Evolutionary conservation across 2,797 vertebrate genomes (phyloP).

Genomic region (Allobates femoralis): DNA sequence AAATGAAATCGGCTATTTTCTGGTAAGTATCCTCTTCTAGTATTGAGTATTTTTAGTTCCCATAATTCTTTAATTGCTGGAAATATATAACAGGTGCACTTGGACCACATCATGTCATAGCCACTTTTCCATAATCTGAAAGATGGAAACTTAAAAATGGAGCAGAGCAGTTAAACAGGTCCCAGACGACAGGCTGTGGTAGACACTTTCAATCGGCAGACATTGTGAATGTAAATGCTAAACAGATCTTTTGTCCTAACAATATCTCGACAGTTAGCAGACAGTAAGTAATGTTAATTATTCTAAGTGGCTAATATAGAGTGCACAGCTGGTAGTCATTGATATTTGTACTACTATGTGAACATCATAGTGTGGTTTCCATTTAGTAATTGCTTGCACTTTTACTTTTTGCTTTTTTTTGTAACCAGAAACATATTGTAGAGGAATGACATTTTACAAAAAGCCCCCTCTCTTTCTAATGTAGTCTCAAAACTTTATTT

Average conservation of each 20-base stretch:
- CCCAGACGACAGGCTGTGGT: conserved; percentile 13
- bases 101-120: background rate
- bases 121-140: conserved; percentile 17
- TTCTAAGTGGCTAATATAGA: conserved; percentile 52
- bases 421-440: background rate
- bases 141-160: conserved; percentile 33
- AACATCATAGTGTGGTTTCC: conserved; percentile 33
- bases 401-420: background rate
- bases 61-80: conserved; percentile 26
- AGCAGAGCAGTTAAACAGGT: conserved; percentile 3
- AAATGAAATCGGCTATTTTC: background rate
- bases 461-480: background rate
- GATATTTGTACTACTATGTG: conserved; percentile 40
- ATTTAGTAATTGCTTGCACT: conserved; percentile 12
- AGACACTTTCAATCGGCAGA: background rate
- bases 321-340: conserved; percentile 53
- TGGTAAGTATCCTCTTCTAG: background rate
- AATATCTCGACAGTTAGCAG: conserved; percentile 16
- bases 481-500: background rate
- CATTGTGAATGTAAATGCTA: conserved; percentile 46
- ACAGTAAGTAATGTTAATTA: conserved; percentile 52
- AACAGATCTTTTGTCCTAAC: conserved; percentile 48
- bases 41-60: background rate
- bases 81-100: conserved; percentile 38
- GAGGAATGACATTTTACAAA: background rate